A percentile compares a stretch with the other conserved stretches of the same genome.
Evolutionary conservation across 2,797 vertebrate genomes (phyloP).

Genomic region (Sciurus vulgaris): DNA sequence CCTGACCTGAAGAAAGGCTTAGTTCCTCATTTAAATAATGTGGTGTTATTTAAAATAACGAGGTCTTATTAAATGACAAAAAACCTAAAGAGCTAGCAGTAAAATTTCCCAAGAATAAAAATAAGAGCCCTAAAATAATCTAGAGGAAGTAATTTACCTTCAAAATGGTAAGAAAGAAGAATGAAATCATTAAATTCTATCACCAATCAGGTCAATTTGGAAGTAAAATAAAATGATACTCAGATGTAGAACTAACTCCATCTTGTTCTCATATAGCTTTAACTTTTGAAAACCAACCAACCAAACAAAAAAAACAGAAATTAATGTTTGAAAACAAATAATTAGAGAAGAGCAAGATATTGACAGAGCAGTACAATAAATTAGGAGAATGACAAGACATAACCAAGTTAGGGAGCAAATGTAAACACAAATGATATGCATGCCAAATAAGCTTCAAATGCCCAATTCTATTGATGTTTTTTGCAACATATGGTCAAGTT

Average conservation of each 20-base stretch:
- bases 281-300: too few species aligned
- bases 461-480: neutral
- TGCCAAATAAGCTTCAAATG: neutral
- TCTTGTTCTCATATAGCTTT: neutral
- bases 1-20: neutral
- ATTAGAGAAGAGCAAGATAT: neutral
- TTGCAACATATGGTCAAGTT: neutral
- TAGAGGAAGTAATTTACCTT: neutral
- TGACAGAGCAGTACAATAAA: too few species aligned
- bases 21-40: neutral
- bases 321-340: neutral
- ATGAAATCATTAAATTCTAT: neutral
- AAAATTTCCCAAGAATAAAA: neutral
- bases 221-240: neutral
- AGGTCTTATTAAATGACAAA: too few species aligned
- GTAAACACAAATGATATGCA: neutral
- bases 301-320: neutral
- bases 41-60: too few species aligned
- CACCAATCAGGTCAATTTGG: neutral
- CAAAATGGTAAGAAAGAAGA: neutral
- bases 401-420: rapidly evolving
- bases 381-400: neutral
- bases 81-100: neutral
- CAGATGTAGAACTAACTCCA: neutral
- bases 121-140: neutral